phyloP scores from a whole-genome alignment of 2,797 vertebrate genomes.

The Oreonectes daqikongensis region DNA sequence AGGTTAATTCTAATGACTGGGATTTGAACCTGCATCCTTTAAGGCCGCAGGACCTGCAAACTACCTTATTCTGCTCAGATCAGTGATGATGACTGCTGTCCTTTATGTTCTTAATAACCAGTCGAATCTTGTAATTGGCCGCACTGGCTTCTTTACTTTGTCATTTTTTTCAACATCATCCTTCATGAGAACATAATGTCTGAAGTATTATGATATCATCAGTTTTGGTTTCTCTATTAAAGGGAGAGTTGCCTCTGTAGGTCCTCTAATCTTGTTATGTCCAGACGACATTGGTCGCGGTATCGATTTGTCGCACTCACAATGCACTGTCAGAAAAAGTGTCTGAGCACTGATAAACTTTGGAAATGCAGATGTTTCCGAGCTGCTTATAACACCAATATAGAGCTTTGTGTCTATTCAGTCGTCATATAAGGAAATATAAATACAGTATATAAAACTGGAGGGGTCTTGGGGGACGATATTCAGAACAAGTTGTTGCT shows the following conservation, averaged over 20 bases:
- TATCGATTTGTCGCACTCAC: constrained; percentile 41
- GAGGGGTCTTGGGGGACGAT: background rate
- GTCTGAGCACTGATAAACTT: constrained; percentile 31
- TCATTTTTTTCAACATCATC: constrained; percentile 56
- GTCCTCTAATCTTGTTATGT: constrained; percentile 53
- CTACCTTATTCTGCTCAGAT: constrained; percentile 57
- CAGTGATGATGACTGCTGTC: constrained; percentile 60
- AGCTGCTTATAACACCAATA: constrained; percentile 30
- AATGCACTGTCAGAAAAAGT: constrained; percentile 32
- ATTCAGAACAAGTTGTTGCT: constrained; percentile 11
- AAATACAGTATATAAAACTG: background rate
- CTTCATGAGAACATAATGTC: constrained; percentile 59
- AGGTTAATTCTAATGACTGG: constrained; percentile 56
- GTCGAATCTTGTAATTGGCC: constrained; percentile 58
- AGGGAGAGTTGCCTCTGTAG: constrained; percentile 60
- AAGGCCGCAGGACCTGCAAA: constrained; percentile 58
- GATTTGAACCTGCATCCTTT: constrained; percentile 54
- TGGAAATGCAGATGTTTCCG: constrained; percentile 30
- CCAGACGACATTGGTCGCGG: constrained; percentile 43
- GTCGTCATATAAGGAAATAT: constrained; percentile 5
- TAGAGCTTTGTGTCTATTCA: background rate
- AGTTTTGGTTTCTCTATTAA: constrained; percentile 63
- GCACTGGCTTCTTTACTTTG: constrained; percentile 57
- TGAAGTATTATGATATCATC: constrained; percentile 60
- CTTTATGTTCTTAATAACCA: constrained; percentile 54